Evolutionary conservation across 1,140 invertebrate species (phyloP).

Genomic region (Drosophila saltans): DNA sequence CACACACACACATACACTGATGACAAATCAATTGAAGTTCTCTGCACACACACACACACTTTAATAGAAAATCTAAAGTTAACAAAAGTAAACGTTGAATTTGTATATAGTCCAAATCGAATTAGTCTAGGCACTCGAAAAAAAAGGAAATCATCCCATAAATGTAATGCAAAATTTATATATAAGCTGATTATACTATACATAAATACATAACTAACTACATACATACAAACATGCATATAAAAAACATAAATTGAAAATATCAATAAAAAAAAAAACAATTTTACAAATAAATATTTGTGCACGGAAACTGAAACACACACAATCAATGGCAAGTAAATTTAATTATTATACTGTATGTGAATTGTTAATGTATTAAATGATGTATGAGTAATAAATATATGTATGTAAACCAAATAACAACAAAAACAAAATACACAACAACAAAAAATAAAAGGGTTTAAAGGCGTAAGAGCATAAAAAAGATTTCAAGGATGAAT

Average conservation of each 20-base stretch:
- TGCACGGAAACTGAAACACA: constrained; percentile 54
- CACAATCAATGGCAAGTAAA: constrained; percentile 78
- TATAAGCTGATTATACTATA: constrained; percentile 24
- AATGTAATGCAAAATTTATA: constrained; percentile 50
- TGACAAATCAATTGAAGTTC: constrained; percentile 29
- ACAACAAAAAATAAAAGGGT: neutral
- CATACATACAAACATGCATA: constrained; percentile 25
- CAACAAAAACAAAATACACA: neutral
- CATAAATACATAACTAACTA: constrained; percentile 18
- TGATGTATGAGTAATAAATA: constrained; percentile 67
- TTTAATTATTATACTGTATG: constrained; percentile 78
- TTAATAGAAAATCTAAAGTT: constrained; percentile 63
- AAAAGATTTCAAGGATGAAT: neutral
- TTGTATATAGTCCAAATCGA: constrained; percentile 63
- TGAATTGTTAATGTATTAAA: constrained; percentile 81
- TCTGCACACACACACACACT: constrained; percentile 36
- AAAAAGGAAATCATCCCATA: constrained; percentile 30
- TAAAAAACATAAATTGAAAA: constrained; percentile 32
- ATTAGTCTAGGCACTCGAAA: constrained; percentile 39
- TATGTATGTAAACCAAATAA: constrained; percentile 29
- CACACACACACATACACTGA: constrained; percentile 8
- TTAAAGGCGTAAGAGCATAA: neutral
- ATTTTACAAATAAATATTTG: constrained; percentile 64
- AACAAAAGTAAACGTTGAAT: constrained; percentile 71
- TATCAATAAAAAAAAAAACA: constrained; percentile 43